phyloP scores from a whole-genome alignment of 1,140 invertebrate species.

The Cepaea nemoralis region DNA sequence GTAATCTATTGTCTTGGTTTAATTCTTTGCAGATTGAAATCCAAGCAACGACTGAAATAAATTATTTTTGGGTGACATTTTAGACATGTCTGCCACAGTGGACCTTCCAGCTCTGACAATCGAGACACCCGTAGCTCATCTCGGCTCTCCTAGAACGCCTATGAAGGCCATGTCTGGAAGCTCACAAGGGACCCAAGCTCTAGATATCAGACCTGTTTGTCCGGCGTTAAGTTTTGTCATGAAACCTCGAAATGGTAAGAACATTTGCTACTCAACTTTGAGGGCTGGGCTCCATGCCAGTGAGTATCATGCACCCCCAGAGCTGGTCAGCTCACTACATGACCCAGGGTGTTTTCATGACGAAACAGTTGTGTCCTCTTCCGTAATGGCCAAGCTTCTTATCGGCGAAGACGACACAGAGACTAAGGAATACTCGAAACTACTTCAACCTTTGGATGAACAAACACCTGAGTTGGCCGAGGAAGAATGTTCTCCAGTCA shows the following conservation, averaged over 20 bases:
- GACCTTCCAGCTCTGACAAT: conserved; percentile 13
- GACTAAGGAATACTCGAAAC: too few species aligned
- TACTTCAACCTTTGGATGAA: neutral
- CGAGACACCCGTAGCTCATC: neutral
- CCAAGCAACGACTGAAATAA: neutral
- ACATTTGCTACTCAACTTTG: neutral
- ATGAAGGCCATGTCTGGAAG: neutral
- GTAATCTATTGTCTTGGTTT: too few species aligned
- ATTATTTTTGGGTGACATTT: neutral
- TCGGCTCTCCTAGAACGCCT: neutral
- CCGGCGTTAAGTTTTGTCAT: neutral
- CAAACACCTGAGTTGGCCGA: neutral
- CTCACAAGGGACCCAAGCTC: neutral
- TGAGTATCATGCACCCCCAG: neutral
- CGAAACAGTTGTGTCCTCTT: too few species aligned
- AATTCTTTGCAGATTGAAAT: too few species aligned
- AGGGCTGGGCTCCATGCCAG: neutral
- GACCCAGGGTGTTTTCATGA: neutral
- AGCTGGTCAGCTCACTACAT: neutral
- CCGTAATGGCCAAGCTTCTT: neutral
- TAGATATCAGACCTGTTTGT: neutral
- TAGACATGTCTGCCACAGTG: conserved; percentile 18
- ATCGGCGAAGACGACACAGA: neutral
- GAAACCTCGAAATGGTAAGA: neutral
- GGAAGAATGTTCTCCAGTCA: neutral